Conservation (phyloP, 2,797 vertebrate species). For the Chiroxiphia lanceolata region DNA sequence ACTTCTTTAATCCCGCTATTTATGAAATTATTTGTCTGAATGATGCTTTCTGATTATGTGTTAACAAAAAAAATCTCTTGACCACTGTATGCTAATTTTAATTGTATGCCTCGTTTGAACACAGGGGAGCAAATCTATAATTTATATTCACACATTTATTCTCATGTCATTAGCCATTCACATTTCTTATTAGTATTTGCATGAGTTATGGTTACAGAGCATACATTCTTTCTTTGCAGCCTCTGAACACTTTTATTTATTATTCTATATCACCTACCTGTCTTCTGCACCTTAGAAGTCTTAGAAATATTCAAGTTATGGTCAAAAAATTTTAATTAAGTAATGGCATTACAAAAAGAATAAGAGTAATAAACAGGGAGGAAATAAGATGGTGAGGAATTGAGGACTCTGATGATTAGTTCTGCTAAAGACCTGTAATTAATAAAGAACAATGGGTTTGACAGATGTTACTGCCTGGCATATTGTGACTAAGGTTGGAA, state of each 20-base stretch:
- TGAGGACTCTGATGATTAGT: not conserved
- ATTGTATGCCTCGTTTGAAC: not conserved
- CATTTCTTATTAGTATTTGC: not conserved
- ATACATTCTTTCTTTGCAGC: not conserved
- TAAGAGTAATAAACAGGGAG: not conserved
- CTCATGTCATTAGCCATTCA: not conserved
- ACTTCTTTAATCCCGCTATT: not conserved
- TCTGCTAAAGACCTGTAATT: not conserved
- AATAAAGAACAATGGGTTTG: not conserved
- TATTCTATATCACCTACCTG: fast-evolving
- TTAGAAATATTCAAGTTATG: not conserved
- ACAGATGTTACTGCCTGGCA: not conserved
- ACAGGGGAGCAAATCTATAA: not conserved
- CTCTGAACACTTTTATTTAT: not conserved
- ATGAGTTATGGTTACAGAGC: not conserved
- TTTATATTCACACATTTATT: not conserved
- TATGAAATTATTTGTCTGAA: not conserved
- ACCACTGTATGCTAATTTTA: not conserved
- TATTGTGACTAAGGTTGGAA: not conserved
- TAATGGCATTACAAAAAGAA: not conserved
- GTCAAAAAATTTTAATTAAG: not conserved
- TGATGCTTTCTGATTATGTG: not conserved
- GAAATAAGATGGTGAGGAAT: not conserved
- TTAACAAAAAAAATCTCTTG: not conserved
- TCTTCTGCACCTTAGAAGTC: not conserved